Evolutionary conservation across 2,113 vertebrate species (phyloP).

Genomic region (Caranx ignobilis): DNA sequence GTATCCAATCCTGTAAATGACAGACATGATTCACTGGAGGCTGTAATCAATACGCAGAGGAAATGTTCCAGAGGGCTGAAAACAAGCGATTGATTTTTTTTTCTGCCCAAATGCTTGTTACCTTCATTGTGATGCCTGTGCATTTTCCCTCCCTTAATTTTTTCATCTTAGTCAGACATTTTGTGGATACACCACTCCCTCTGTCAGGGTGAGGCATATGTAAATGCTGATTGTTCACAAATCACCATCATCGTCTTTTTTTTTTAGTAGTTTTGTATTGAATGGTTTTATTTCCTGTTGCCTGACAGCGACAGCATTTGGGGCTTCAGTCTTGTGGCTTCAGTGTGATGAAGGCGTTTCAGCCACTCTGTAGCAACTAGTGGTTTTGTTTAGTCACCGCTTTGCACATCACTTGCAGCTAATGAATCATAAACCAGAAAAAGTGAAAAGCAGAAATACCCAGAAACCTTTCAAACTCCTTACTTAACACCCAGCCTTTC

Average conservation of each 20-base stretch:
- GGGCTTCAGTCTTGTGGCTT: neutral
- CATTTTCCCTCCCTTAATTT: constrained; percentile 32
- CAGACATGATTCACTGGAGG: constrained; percentile 38
- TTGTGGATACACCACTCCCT: constrained; percentile 10
- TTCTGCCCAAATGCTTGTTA: neutral
- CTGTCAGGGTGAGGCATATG: constrained; percentile 32
- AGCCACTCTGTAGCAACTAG: constrained; percentile 1
- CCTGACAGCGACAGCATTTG: constrained; percentile 49
- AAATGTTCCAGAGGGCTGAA: constrained; percentile 41
- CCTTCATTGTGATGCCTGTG: constrained; percentile 24
- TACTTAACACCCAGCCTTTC: neutral
- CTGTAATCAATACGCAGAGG: constrained; percentile 59
- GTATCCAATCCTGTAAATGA: constrained; percentile 49
- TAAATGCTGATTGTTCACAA: neutral
- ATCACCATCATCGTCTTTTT: neutral
- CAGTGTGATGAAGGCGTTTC: constrained; percentile 24
- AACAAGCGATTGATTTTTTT: constrained; percentile 34
- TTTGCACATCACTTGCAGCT: constrained; percentile 18
- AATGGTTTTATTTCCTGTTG: constrained; percentile 24
- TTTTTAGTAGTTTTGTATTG: neutral
- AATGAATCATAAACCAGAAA: constrained; percentile 26
- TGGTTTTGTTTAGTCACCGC: constrained; percentile 16
- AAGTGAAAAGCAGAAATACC: constrained; percentile 12
- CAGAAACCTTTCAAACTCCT: neutral
- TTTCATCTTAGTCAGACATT: constrained; percentile 21